phyloP scores from a whole-genome alignment of 2,797 vertebrate genomes.

The Chaunax sp. region DNA sequence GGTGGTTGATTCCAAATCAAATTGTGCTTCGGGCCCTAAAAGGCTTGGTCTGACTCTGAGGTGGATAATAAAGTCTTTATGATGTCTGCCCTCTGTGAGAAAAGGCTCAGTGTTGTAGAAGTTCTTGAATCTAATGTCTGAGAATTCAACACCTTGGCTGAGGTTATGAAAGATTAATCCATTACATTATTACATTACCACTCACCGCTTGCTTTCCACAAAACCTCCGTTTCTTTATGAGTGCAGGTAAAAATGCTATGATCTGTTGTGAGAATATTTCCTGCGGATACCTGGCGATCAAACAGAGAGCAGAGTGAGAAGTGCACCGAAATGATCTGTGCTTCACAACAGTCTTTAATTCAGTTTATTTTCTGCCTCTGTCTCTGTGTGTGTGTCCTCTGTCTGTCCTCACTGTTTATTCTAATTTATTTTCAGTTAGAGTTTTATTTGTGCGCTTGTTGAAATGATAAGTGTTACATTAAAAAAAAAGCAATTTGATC shows the following conservation, averaged over 20 bases:
- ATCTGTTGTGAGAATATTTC: too few relatives aligned
- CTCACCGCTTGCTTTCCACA: background rate
- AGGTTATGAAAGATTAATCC: conserved; percentile 2
- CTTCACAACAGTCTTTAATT: background rate
- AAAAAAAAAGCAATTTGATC: background rate
- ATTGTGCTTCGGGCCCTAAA: too few relatives aligned
- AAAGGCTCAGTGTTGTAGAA: conserved; percentile 10
- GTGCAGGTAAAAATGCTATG: too few relatives aligned
- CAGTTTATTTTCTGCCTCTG: conserved; percentile 4
- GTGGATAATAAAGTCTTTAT: conserved; percentile 44
- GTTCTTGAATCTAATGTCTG: conserved; percentile 15
- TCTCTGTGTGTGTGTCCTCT: conserved; percentile 17
- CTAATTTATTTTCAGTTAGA: conserved; percentile 3
- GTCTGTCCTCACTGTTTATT: conserved; percentile 11
- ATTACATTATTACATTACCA: background rate
- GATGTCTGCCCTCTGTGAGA: conserved; percentile 15
- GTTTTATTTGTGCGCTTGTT: conserved; percentile 7
- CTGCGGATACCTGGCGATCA: background rate
- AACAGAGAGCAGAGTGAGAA: conserved; percentile 14
- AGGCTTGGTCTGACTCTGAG: too few relatives aligned
- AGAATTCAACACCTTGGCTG: conserved; percentile 12
- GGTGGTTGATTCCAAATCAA: too few relatives aligned
- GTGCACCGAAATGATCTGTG: conserved; percentile 3
- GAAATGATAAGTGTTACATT: conserved; percentile 12
- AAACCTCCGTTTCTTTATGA: background rate